Evolutionary conservation across 37 sponge, comb jelly and placozoan genomes (phyloP).

Genomic region (Halichondria panicea): DNA sequence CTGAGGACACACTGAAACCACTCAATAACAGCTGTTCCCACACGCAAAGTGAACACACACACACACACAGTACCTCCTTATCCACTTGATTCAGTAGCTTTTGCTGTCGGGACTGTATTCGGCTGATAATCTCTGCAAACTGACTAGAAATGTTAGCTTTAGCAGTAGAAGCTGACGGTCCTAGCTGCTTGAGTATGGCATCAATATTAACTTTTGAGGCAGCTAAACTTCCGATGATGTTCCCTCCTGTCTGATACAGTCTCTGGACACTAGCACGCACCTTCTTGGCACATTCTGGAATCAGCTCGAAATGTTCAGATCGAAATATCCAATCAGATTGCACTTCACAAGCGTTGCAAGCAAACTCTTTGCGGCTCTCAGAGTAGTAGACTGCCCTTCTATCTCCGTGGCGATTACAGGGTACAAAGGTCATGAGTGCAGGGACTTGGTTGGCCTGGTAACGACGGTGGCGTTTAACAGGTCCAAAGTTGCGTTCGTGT

Average conservation of each 20-base stretch:
- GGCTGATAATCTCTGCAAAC: conserved; percentile 32
- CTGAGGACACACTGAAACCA: too few species aligned
- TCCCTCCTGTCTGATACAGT: conserved; percentile 2
- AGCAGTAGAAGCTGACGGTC: conserved; percentile 10
- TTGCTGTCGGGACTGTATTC: conserved; percentile 47
- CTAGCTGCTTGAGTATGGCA: conserved; percentile 16
- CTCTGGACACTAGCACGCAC: conserved; percentile 15
- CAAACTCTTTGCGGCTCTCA: conserved; percentile 34
- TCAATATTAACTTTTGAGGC: conserved; percentile 7
- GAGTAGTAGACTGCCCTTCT: conserved; percentile 24
- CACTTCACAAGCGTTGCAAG: conserved; percentile 26
- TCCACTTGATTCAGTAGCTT: conserved; percentile 29
- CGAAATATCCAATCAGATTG: conserved; percentile 1
- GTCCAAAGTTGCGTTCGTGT: conserved; percentile 53
- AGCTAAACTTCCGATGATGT: conserved; percentile 1
- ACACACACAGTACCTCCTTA: conserved; percentile 42
- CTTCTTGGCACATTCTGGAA: conserved; percentile 15
- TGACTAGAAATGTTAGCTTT: conserved; percentile 24
- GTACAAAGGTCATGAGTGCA: not conserved
- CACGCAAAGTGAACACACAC: conserved; percentile 5
- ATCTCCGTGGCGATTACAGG: conserved; percentile 23
- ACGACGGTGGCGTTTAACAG: conserved; percentile 51
- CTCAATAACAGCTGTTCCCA: not conserved
- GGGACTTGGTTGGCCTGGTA: conserved; percentile 27
- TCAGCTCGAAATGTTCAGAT: conserved; percentile 1